phyloP scores from a whole-genome alignment of 2,888 invertebrate genomes.

The Plagiodera versicolora region DNA sequence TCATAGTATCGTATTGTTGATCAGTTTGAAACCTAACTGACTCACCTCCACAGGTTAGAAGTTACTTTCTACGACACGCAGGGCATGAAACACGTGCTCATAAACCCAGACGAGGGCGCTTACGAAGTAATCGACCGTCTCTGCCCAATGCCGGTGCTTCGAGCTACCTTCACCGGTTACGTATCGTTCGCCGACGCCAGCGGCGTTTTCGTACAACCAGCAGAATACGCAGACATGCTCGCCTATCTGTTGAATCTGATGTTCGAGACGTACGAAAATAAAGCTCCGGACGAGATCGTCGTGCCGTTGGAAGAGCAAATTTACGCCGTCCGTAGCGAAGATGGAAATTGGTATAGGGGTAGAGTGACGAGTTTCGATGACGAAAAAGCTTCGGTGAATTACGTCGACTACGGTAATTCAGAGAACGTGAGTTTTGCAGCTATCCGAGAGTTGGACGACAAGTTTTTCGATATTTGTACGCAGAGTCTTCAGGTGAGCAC shows the following conservation, averaged over 20 bases:
- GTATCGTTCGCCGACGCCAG: constrained; percentile 63
- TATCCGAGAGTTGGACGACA: constrained; percentile 40
- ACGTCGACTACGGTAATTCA: constrained; percentile 71
- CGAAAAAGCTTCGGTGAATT: constrained; percentile 59
- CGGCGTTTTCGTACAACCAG: constrained; percentile 66
- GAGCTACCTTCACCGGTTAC: constrained; percentile 62
- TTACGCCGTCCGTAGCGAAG: constrained; percentile 62
- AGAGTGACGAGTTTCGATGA: constrained; percentile 57
- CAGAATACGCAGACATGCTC: constrained; percentile 57
- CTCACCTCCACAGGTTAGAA: constrained; percentile 69
- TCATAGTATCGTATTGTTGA: too few relatives aligned
- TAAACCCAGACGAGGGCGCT: constrained; percentile 60
- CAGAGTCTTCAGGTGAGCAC: constrained; percentile 44
- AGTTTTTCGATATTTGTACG: constrained; percentile 43
- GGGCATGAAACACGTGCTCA: constrained; percentile 57
- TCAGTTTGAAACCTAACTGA: too few relatives aligned
- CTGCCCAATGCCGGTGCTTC: constrained; percentile 66
- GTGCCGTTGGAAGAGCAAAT: constrained; percentile 58
- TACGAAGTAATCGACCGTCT: constrained; percentile 59
- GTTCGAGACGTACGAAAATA: constrained; percentile 60
- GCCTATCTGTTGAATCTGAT: constrained; percentile 57
- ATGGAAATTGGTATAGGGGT: constrained; percentile 74
- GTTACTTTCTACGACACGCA: constrained; percentile 65
- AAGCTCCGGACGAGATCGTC: constrained; percentile 50
- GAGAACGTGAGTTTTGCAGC: constrained; percentile 57